phyloP scores from a whole-genome alignment of 2,888 invertebrate species.

The Drosophila macrothrix region DNA sequence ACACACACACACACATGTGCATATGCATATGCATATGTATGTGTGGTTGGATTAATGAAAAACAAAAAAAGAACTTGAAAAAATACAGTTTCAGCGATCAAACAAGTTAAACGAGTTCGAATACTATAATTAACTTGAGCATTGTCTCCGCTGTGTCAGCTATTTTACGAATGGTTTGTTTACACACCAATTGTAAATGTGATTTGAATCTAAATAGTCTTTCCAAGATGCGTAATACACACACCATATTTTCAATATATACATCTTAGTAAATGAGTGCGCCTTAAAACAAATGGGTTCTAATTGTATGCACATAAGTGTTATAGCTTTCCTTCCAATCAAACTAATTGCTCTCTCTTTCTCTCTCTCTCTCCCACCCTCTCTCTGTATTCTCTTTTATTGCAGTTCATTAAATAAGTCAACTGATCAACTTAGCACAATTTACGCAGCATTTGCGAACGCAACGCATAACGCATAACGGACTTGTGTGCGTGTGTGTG shows the following conservation, averaged over 20 bases:
- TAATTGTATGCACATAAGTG: not conserved
- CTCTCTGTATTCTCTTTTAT: not conserved
- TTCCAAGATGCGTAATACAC: not conserved
- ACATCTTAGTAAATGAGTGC: no score
- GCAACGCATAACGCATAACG: conserved; percentile 9
- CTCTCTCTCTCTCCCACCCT: not conserved
- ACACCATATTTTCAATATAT: not conserved
- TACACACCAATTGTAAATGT: conserved; percentile 6
- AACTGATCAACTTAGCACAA: conserved; percentile 18
- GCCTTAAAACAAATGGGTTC: not conserved
- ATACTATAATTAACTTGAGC: conserved; percentile 30
- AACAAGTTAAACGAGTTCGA: conserved; percentile 46
- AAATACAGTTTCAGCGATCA: conserved; percentile 24
- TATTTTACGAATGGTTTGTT: conserved; percentile 4
- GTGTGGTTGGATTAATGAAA: not conserved
- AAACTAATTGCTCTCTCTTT: not conserved
- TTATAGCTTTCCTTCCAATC: not conserved
- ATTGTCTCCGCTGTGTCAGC: not conserved
- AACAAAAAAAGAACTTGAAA: not conserved
- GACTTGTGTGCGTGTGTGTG: conserved; percentile 17
- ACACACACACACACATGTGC: not conserved
- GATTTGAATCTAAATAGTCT: not conserved
- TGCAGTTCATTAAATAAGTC: conserved; percentile 34
- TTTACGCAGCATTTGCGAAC: conserved; percentile 8
- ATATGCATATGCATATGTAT: not conserved